These are phyloP conservation scores for Venturia canescens DNA, from an alignment of 1,140 invertebrate species.

Conservation along the genomic window DNA sequence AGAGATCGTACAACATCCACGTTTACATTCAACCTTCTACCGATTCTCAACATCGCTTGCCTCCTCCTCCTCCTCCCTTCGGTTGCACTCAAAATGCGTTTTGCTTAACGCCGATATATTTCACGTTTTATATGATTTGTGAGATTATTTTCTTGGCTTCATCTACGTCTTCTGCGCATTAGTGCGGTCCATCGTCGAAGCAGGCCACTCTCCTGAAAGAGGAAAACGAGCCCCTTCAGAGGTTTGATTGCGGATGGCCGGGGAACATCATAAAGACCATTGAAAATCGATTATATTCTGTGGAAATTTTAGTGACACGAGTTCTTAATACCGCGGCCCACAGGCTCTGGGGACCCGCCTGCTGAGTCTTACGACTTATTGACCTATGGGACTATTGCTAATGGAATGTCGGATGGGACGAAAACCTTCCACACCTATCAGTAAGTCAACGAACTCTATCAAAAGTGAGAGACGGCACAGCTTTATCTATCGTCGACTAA, in stretches of 20 bases:
- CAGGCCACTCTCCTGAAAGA: background rate
- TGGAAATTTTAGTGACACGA: background rate
- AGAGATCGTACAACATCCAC: background rate
- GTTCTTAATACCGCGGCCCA: background rate
- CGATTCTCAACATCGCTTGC: conserved; percentile 24
- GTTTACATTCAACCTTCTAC: conserved; percentile 39
- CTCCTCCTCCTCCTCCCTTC: conserved; percentile 6
- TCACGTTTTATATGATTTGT: conserved; percentile 70
- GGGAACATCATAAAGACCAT: conserved; percentile 9
- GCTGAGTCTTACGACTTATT: background rate
- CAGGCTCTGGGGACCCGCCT: background rate
- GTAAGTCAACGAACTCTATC: too few relatives aligned
- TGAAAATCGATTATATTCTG: background rate
- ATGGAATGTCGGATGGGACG: too few relatives aligned
- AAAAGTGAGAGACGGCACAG: too few relatives aligned
- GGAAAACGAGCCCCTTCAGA: background rate
- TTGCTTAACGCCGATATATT: conserved; percentile 58
- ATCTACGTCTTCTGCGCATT: background rate
- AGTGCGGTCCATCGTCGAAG: background rate
- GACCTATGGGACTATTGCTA: background rate
- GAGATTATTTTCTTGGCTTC: conserved; percentile 48
- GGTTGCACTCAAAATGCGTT: conserved; percentile 54
- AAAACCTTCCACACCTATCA: too few relatives aligned
- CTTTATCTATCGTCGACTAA: too few relatives aligned
- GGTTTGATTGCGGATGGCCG: background rate